phyloP scores from a whole-genome alignment of 2,797 vertebrate species.

The Malurus leucopterus region DNA sequence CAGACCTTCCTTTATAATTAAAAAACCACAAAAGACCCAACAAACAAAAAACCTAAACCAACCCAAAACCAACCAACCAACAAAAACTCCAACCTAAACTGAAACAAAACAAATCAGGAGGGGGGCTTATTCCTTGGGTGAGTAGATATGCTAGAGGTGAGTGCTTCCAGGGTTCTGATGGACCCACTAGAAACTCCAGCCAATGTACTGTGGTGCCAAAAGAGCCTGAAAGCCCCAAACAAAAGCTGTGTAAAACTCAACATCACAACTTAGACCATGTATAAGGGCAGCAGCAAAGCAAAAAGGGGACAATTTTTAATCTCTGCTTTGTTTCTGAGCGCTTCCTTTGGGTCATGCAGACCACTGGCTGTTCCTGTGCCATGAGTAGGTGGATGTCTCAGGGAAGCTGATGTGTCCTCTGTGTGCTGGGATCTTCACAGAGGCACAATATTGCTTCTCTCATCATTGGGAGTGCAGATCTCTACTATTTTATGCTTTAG shows the following conservation, averaged over 20 bases:
- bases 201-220: neutral
- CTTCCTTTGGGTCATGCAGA: neutral
- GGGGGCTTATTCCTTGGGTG: fast-evolving
- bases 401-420: neutral
- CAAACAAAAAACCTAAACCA: neutral
- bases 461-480: neutral
- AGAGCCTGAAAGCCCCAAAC: neutral
- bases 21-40: too few relatives aligned
- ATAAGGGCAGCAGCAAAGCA: neutral
- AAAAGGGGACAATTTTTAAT: neutral
- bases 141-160: neutral
- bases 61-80: neutral
- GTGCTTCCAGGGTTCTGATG: neutral
- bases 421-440: neutral
- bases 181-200: neutral
- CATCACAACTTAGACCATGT: neutral
- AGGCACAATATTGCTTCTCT: neutral
- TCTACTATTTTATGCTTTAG: neutral
- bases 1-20: neutral
- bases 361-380: neutral
- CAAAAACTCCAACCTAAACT: neutral
- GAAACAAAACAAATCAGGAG: neutral
- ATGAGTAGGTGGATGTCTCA: neutral
- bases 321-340: neutral
- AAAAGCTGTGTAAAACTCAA: neutral